These are phyloP conservation scores for Ochotona princeps DNA, from an alignment of 2,113 vertebrate species.

Conservation along the genomic window DNA sequence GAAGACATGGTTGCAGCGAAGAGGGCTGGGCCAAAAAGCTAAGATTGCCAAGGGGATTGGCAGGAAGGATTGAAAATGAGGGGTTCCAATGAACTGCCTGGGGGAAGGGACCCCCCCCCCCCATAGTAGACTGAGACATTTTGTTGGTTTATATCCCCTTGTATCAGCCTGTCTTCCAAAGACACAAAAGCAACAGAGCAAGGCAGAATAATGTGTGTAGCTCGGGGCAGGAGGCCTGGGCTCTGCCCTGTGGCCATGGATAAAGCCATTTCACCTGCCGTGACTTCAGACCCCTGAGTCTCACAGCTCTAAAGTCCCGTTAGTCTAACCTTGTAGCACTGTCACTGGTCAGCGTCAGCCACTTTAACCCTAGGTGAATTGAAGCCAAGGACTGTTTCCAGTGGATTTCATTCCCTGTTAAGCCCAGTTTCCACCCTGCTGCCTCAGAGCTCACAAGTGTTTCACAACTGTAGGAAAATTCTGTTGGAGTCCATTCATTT, in stretches of 20 bases:
- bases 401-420: background rate
- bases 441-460: too few relatives aligned
- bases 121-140: background rate
- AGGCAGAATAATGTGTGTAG: accelerated
- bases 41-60: background rate
- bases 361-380: accelerated
- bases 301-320: background rate
- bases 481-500: background rate
- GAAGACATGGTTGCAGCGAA: background rate
- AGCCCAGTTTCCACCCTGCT: background rate
- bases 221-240: background rate
- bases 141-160: accelerated
- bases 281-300: background rate
- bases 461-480: background rate
- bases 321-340: background rate
- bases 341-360: too few relatives aligned
- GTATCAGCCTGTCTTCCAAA: background rate
- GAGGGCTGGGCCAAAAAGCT: background rate
- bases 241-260: background rate
- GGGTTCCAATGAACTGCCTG: accelerated
- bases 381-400: too few relatives aligned
- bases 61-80: accelerated
- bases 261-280: background rate
- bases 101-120: too few relatives aligned
- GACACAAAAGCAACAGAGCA: too few relatives aligned